Conservation (phyloP, 2,888 invertebrate genomes). For the Lomographa bimaculata region DNA sequence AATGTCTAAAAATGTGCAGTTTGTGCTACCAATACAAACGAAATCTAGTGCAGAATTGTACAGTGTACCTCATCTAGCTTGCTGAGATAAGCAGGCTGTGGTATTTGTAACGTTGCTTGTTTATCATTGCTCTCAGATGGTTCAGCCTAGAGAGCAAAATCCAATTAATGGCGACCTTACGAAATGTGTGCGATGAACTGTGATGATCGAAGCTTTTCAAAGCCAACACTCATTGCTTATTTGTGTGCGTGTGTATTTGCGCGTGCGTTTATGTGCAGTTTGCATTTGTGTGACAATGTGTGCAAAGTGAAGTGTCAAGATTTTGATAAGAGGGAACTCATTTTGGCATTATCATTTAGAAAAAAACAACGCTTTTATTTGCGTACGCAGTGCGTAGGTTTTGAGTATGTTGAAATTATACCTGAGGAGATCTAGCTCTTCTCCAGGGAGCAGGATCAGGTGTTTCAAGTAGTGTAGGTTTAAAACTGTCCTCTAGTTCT, state of each 20-base stretch:
- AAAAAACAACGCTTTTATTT: too few species aligned
- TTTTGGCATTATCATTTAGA: too few species aligned
- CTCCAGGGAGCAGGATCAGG: slow-evolving; percentile 64
- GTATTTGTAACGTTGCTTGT: slow-evolving; percentile 64
- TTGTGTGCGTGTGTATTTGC: slow-evolving; percentile 6
- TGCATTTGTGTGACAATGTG: too few species aligned
- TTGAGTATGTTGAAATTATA: slow-evolving; percentile 49
- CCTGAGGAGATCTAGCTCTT: slow-evolving; percentile 70
- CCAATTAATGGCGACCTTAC: slow-evolving; percentile 69
- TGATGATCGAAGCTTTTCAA: slow-evolving; percentile 16
- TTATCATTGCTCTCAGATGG: slow-evolving; percentile 60
- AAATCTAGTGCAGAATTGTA: slow-evolving; percentile 38
- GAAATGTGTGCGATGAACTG: slow-evolving; percentile 37
- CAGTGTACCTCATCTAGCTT: slow-evolving; percentile 67
- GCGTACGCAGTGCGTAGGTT: too few species aligned
- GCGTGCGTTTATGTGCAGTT: background rate
- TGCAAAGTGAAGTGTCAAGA: too few species aligned
- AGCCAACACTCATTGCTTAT: slow-evolving; percentile 9
- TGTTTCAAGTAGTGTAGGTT: slow-evolving; percentile 68
- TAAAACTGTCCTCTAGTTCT: slow-evolving; percentile 70
- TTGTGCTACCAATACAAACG: slow-evolving; percentile 35
- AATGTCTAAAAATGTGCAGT: slow-evolving; percentile 36
- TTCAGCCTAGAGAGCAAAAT: slow-evolving; percentile 75
- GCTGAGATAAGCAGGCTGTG: slow-evolving; percentile 66
- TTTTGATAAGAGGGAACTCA: too few species aligned